Evolutionary conservation across 2,888 invertebrate genomes (phyloP).

Genomic region (Rugalucina vietnamica): DNA sequence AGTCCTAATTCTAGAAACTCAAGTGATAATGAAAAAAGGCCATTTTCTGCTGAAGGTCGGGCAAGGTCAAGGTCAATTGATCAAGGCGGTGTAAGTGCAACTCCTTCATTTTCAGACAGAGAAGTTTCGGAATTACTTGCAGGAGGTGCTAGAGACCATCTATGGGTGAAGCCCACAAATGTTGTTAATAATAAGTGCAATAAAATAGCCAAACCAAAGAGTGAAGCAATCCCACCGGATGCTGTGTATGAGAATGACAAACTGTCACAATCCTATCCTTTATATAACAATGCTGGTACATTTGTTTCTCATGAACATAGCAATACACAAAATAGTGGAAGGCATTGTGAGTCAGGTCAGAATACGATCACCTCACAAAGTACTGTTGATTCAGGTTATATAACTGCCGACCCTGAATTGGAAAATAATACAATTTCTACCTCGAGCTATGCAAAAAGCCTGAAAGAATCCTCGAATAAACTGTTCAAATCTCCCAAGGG

Average conservation of each 20-base stretch:
- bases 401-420: conserved; percentile 74
- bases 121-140: conserved; percentile 65
- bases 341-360: conserved; percentile 73
- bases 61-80: conserved; percentile 29
- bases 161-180: neutral
- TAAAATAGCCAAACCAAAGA: neutral
- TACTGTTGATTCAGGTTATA: conserved; percentile 77
- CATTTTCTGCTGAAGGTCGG: neutral
- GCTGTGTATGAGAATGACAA: neutral
- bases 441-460: conserved; percentile 62
- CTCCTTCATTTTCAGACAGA: conserved; percentile 60
- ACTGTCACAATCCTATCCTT: neutral
- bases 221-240: neutral
- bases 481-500: conserved; percentile 53
- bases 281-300: conserved; percentile 25
- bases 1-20: conserved; percentile 60
- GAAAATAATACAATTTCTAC: conserved; percentile 65
- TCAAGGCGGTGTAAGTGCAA: conserved; percentile 52
- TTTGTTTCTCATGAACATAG: conserved; percentile 47
- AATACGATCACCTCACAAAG: conserved; percentile 73
- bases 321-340: conserved; percentile 51
- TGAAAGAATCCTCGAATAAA: conserved; percentile 59
- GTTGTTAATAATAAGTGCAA: neutral
- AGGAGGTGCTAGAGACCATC: conserved; percentile 6
- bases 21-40: too few relatives aligned